Evolutionary conservation across 2,113 vertebrate species (phyloP).

Genomic region (Caranx melampygus): DNA sequence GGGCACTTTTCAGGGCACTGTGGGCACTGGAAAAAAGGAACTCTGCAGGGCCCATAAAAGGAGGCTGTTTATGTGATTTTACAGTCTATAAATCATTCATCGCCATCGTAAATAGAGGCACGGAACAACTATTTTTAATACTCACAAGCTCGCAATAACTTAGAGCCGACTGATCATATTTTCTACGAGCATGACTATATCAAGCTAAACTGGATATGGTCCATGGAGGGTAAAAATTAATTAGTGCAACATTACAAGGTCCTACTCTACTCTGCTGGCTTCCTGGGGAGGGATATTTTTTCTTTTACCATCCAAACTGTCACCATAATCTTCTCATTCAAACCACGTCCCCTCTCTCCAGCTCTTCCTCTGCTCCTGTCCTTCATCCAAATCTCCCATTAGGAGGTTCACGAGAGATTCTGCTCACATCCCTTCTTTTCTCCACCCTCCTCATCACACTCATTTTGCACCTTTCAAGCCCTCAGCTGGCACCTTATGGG

Average conservation of each 20-base stretch:
- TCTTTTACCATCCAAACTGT: no score
- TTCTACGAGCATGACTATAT: neutral
- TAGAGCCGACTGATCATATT: neutral
- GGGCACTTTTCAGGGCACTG: neutral
- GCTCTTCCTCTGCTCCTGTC: neutral
- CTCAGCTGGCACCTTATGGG: no score
- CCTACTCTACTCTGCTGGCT: no score
- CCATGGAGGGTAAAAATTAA: neutral
- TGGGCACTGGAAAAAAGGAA: neutral
- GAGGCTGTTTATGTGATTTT: conserved; percentile 41
- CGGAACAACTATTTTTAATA: conserved; percentile 1
- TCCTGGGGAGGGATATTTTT: no score
- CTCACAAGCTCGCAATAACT: neutral
- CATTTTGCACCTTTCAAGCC: no score
- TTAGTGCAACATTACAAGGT: no score
- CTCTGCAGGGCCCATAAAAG: conserved; percentile 16
- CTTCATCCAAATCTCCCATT: conserved; percentile 10
- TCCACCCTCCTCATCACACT: no score
- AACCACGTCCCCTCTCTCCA: neutral
- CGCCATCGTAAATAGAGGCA: conserved; percentile 16
- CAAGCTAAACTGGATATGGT: conserved; percentile 25
- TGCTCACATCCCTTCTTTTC: neutral
- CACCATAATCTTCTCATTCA: no score
- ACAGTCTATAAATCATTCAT: conserved; percentile 44
- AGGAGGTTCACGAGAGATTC: neutral